phyloP scores from a whole-genome alignment of 1,140 invertebrate species.

The Phymorhynchus buccinoides region DNA sequence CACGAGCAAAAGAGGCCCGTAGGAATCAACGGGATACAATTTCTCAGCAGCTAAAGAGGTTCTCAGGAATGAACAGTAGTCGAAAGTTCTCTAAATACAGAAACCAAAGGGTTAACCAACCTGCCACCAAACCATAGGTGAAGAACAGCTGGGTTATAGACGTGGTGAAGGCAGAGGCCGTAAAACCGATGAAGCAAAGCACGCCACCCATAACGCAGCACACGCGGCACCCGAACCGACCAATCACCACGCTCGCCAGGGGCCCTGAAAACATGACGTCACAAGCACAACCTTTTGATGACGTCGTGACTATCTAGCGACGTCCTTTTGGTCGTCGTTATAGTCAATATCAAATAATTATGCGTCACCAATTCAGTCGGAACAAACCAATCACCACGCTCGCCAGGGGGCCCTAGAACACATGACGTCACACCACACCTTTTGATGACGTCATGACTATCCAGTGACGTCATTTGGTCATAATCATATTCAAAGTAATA shows the following conservation, averaged over 20 bases:
- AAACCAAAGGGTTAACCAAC: constrained; percentile 21
- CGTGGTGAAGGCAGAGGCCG: constrained; percentile 18
- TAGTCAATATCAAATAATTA: background rate
- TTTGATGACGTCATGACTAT: background rate
- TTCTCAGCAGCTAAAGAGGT: no score
- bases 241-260: constrained; percentile 57
- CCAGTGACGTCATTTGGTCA: background rate
- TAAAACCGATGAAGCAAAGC: background rate
- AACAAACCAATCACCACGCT: constrained; percentile 54
- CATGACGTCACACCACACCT: background rate
- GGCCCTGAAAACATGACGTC: constrained; percentile 54
- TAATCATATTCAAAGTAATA: background rate
- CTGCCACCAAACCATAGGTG: constrained; percentile 33
- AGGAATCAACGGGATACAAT: no score
- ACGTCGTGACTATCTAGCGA: background rate
- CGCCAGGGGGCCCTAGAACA: constrained; percentile 59
- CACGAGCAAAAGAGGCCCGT: no score
- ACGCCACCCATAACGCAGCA: constrained; percentile 9
- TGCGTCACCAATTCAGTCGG: background rate
- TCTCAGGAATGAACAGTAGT: no score
- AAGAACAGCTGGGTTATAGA: constrained; percentile 27
- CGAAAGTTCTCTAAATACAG: no score
- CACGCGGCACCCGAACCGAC: constrained; percentile 34
- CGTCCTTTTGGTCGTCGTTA: background rate
- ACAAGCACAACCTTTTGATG: background rate